Conservation (phyloP, 2,888 invertebrate species). For the Cylloceria caligata region DNA sequence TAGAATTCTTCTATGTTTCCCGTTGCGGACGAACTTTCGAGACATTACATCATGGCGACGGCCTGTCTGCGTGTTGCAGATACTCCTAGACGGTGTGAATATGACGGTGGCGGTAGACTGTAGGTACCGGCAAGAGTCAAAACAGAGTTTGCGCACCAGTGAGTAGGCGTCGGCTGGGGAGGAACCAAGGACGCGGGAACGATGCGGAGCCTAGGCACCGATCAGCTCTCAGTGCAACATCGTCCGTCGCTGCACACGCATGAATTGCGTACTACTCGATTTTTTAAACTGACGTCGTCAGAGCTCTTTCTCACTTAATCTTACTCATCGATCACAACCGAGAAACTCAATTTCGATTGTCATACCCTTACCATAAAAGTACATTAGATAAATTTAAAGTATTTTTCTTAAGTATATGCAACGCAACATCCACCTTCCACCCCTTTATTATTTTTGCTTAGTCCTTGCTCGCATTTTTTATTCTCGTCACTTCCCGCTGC, state of each 20-base stretch:
- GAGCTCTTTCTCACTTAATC: conserved; percentile 16
- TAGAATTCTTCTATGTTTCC: neutral
- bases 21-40: neutral
- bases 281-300: conserved; percentile 24
- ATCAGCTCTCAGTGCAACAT: conserved; percentile 76
- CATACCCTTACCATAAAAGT: neutral
- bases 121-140: conserved; percentile 4
- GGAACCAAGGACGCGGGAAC: conserved; percentile 49
- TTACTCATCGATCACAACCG: neutral
- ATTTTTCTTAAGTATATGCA: conserved; percentile 35
- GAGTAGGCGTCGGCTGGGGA: conserved; percentile 80
- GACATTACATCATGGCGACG: conserved; percentile 60
- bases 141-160: conserved; percentile 74
- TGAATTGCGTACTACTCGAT: conserved; percentile 67
- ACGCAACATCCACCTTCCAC: neutral
- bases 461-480: conserved; percentile 63
- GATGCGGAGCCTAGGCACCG: conserved; percentile 55
- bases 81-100: conserved; percentile 59
- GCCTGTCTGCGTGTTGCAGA: conserved; percentile 67
- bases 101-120: conserved; percentile 47
- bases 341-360: neutral
- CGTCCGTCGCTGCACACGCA: conserved; percentile 76
- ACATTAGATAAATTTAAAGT: neutral
- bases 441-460: conserved; percentile 53
- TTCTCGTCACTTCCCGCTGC: conserved; percentile 37